phyloP scores from a whole-genome alignment of 2,797 vertebrate species.

The Melanotaenia parkinsoni region DNA sequence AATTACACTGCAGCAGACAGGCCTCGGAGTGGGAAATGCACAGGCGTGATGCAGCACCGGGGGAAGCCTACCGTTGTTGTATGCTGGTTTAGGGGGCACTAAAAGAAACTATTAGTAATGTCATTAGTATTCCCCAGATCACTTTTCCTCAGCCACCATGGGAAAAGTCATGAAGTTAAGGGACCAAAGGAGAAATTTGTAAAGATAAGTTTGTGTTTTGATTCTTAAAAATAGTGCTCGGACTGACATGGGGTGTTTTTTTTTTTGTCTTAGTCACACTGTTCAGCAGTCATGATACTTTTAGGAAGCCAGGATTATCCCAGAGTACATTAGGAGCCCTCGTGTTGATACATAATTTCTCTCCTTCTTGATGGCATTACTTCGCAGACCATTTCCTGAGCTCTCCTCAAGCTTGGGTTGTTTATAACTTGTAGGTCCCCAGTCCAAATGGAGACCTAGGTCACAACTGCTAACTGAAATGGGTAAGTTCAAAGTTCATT shows the following conservation, averaged over 20 bases:
- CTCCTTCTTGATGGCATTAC: constrained; percentile 46
- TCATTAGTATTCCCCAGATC: not conserved
- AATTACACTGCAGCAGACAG: not conserved
- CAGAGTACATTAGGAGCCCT: constrained; percentile 47
- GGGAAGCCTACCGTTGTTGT: not conserved
- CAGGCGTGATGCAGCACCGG: not conserved
- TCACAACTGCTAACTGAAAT: constrained; percentile 51
- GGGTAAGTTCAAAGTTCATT: constrained; percentile 30
- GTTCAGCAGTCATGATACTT: constrained; percentile 67
- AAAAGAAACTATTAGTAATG: not conserved
- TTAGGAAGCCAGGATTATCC: constrained; percentile 67
- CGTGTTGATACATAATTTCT: constrained; percentile 69
- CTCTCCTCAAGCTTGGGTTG: constrained; percentile 19
- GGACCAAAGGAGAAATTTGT: not conserved
- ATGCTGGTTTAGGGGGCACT: not conserved
- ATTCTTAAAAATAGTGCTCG: not conserved
- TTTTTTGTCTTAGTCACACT: constrained; percentile 51
- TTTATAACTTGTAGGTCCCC: constrained; percentile 48
- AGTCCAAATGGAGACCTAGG: constrained; percentile 34
- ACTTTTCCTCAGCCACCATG: not conserved
- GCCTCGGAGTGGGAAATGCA: not conserved
- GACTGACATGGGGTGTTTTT: not conserved
- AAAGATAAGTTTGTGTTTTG: not conserved
- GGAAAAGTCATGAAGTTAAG: not conserved
- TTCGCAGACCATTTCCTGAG: constrained; percentile 41